These are phyloP conservation scores for Lepilemur ruficaudatus DNA, from an alignment of 2,797 vertebrate species.

Conservation along the genomic window DNA sequence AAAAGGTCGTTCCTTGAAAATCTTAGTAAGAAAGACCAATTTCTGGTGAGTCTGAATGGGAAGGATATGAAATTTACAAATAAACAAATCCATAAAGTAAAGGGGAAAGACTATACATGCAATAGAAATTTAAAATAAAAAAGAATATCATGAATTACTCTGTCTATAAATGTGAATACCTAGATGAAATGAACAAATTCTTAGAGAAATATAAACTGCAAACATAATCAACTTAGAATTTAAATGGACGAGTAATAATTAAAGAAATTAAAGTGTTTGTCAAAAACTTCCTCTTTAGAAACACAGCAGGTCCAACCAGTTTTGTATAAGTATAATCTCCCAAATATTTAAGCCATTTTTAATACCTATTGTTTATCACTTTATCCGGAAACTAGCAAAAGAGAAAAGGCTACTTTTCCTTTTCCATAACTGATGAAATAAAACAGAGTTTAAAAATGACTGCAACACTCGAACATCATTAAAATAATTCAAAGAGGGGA, in stretches of 20 bases:
- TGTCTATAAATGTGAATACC: neutral
- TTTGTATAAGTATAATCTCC: neutral
- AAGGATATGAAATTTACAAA: neutral
- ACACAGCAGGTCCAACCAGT: neutral
- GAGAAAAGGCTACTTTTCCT: neutral
- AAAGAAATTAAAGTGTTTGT: neutral
- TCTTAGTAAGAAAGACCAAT: neutral
- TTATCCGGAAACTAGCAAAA: neutral
- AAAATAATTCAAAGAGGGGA: neutral
- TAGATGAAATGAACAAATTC: neutral
- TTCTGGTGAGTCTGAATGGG: neutral
- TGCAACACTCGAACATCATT: neutral
- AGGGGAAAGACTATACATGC: neutral
- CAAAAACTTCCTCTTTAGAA: neutral
- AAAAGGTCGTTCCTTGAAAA: conserved; percentile 7
- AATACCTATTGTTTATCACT: neutral
- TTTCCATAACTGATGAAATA: neutral
- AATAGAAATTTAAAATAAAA: neutral
- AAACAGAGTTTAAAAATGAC: neutral
- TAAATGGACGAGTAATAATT: neutral
- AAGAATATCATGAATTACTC: neutral
- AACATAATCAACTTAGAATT: neutral
- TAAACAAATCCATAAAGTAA: neutral
- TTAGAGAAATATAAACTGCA: neutral
- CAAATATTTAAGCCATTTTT: neutral